Percentiles rank a stretch among this genome's conserved stretches.
Evolutionary conservation across 2,797 vertebrate genomes (phyloP).

Genomic region (Zenarchopterus dispar): DNA sequence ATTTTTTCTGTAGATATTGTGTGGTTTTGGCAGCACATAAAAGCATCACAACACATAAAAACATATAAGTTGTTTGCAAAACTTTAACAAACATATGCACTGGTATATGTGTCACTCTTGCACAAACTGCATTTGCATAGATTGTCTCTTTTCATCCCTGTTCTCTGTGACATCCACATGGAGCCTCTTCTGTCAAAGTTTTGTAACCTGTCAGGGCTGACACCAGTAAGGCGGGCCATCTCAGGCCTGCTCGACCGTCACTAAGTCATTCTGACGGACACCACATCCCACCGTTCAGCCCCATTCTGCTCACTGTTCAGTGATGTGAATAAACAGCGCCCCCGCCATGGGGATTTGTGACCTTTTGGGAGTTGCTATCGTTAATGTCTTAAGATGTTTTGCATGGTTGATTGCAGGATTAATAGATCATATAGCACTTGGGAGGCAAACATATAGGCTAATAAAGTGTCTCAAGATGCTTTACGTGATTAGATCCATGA

Average conservation of each 20-base stretch:
- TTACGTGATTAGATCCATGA: neutral
- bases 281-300: conserved; percentile 45
- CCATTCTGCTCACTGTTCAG: conserved; percentile 43
- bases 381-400: conserved; percentile 25
- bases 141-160: neutral
- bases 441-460: conserved; percentile 2
- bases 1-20: too few species aligned
- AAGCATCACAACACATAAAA: neutral
- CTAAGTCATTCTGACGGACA: conserved; percentile 72
- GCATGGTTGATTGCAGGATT: conserved; percentile 37
- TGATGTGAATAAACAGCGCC: conserved; percentile 54
- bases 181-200: conserved; percentile 46
- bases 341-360: conserved; percentile 37
- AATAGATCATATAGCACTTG: conserved; percentile 30
- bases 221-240: conserved; percentile 46
- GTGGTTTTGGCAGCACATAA: neutral
- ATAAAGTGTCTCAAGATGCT: conserved; percentile 1
- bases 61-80: neutral
- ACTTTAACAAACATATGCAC: too few species aligned
- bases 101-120: neutral
- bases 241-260: conserved; percentile 48
- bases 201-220: conserved; percentile 69
- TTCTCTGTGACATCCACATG: conserved; percentile 14
- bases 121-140: neutral
- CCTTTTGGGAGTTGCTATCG: conserved; percentile 43